These are phyloP conservation scores for Leucoraja erinaceus DNA, from an alignment of 2,113 vertebrate genomes.

Conservation along the genomic window DNA sequence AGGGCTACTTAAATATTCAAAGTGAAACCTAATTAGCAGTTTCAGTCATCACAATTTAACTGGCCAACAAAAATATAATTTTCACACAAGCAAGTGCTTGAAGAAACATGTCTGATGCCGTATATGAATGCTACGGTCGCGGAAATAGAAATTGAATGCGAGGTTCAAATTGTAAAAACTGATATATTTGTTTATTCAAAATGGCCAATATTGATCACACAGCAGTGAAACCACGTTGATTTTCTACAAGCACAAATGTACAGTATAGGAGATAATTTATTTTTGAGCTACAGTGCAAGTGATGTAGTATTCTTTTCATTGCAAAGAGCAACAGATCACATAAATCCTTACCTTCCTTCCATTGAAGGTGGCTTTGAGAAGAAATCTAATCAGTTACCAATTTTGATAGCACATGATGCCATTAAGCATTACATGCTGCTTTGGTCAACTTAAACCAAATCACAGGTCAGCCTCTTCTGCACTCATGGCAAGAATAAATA, in stretches of 20 bases:
- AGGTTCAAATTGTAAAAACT: neutral
- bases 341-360: no score
- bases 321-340: no score
- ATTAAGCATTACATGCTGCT: no score
- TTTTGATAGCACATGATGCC: no score
- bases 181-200: neutral
- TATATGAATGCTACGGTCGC: neutral
- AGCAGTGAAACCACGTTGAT: neutral
- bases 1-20: neutral
- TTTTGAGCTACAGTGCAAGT: neutral
- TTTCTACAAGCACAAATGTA: neutral
- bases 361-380: no score
- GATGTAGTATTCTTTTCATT: no score
- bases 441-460: no score
- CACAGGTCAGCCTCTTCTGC: no score
- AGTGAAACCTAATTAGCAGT: constrained; percentile 1
- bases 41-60: neutral
- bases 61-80: neutral
- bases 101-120: neutral
- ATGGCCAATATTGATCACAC: neutral
- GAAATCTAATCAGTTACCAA: no score
- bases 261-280: neutral
- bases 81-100: neutral
- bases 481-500: no score
- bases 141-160: neutral